phyloP scores from a whole-genome alignment of 2,888 invertebrate genomes.

The Hoplodrina ambigua region DNA sequence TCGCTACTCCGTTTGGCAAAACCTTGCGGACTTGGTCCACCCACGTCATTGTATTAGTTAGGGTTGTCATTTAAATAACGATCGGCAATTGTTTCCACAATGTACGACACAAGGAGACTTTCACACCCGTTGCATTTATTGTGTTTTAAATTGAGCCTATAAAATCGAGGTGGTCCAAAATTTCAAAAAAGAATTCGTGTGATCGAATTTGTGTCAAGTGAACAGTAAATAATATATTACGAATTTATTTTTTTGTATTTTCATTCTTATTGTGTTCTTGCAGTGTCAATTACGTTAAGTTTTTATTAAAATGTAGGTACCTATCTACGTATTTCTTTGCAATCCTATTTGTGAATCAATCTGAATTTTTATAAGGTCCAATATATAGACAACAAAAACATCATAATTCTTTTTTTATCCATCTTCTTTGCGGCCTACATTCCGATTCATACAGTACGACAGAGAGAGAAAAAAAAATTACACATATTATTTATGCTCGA shows the following conservation, averaged over 20 bases:
- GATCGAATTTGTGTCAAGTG: slow-evolving; percentile 14
- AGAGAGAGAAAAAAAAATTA: no score
- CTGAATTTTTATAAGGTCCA: no score
- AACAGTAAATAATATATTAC: neutral
- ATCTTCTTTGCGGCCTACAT: no score
- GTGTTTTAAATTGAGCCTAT: slow-evolving; percentile 9
- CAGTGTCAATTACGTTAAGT: no score
- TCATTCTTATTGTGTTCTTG: no score
- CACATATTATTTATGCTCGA: no score
- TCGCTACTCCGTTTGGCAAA: slow-evolving; percentile 53
- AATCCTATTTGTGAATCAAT: no score
- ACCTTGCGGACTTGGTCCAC: slow-evolving; percentile 38
- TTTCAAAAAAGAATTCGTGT: neutral
- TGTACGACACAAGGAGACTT: slow-evolving; percentile 34
- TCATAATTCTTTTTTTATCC: no score
- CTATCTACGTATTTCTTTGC: no score
- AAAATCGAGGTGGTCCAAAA: slow-evolving; percentile 22
- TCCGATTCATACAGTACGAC: no score
- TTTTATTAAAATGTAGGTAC: no score
- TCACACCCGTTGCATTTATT: slow-evolving; percentile 25
- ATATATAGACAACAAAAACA: no score
- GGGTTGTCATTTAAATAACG: slow-evolving; percentile 31
- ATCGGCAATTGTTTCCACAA: slow-evolving; percentile 34
- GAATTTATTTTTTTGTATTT: neutral
- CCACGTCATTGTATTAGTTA: slow-evolving; percentile 45